A percentile compares a stretch with the other conserved stretches of the same genome.
Evolutionary conservation across 1,140 invertebrate species (phyloP).

Genomic region (Harlomillsia oculata): DNA sequence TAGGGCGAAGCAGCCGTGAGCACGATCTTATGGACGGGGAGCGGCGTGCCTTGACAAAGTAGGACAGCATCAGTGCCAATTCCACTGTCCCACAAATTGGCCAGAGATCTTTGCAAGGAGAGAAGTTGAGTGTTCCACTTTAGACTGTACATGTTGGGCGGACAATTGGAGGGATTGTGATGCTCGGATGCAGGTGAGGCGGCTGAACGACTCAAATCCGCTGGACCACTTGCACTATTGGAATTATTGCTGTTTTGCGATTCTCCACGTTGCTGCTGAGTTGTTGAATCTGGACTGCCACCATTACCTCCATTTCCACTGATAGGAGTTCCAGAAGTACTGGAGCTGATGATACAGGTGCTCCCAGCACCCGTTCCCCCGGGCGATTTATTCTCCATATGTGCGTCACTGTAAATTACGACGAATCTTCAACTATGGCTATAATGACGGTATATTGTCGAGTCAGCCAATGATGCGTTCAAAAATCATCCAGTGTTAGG

Average conservation of each 20-base stretch:
- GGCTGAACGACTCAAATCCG: slow-evolving; percentile 3
- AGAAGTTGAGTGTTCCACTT: slow-evolving; percentile 36
- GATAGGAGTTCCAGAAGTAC: slow-evolving; percentile 12
- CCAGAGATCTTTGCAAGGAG: slow-evolving; percentile 31
- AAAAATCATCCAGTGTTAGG: no score
- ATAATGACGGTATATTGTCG: no score
- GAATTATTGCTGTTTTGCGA: slow-evolving; percentile 16
- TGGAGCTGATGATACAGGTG: slow-evolving; percentile 18
- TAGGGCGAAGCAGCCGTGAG: slow-evolving; percentile 35
- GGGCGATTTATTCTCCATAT: slow-evolving; percentile 32
- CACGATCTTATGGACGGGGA: slow-evolving; percentile 35
- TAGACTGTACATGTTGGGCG: slow-evolving; percentile 34
- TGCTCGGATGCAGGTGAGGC: slow-evolving; percentile 11
- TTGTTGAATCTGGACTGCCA: slow-evolving; percentile 32
- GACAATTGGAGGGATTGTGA: slow-evolving; percentile 10
- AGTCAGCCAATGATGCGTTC: no score
- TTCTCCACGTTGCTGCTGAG: slow-evolving; percentile 8
- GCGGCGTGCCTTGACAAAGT: slow-evolving; percentile 33
- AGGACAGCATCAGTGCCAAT: slow-evolving; percentile 36
- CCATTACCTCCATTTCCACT: slow-evolving; percentile 18
- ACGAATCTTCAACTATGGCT: no score
- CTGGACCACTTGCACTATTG: no score
- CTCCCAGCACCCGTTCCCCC: slow-evolving; percentile 21
- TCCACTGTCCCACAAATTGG: slow-evolving; percentile 34
- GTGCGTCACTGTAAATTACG: no score